phyloP scores from a whole-genome alignment of 2,888 invertebrate genomes.

The Xestia rhomboidea region DNA sequence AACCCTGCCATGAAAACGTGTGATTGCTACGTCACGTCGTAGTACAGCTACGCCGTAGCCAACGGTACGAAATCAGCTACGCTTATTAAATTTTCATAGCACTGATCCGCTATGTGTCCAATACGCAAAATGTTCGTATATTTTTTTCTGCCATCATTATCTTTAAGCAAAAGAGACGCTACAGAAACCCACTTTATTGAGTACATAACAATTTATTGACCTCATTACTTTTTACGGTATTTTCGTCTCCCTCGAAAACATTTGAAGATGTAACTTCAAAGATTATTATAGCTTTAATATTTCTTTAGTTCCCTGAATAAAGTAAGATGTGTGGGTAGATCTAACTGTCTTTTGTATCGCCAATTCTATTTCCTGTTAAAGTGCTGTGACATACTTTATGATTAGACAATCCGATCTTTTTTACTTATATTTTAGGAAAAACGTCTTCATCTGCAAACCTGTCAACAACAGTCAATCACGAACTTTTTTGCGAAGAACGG shows the following conservation, averaged over 20 bases:
- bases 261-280: conserved; percentile 61
- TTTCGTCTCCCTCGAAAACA: conserved; percentile 49
- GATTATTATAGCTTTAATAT: conserved; percentile 49
- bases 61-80: conserved; percentile 13
- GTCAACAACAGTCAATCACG: neutral
- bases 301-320: conserved; percentile 30
- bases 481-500: neutral
- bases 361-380: conserved; percentile 13
- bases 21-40: neutral
- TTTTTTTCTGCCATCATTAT: conserved; percentile 38
- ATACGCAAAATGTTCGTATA: conserved; percentile 8
- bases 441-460: neutral
- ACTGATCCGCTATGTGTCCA: neutral
- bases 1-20: neutral
- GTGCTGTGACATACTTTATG: neutral
- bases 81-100: neutral
- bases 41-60: conserved; percentile 26
- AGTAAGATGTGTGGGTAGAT: conserved; percentile 12
- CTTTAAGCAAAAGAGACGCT: conserved; percentile 37
- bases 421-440: neutral
- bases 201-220: conserved; percentile 59
- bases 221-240: conserved; percentile 66
- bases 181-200: conserved; percentile 37
- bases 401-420: too few species aligned
- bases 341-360: neutral